Percentiles rank a stretch among this genome's conserved stretches.
Conservation (phyloP, 2,888 invertebrate species). For the Zaprionus lineosus region DNA sequence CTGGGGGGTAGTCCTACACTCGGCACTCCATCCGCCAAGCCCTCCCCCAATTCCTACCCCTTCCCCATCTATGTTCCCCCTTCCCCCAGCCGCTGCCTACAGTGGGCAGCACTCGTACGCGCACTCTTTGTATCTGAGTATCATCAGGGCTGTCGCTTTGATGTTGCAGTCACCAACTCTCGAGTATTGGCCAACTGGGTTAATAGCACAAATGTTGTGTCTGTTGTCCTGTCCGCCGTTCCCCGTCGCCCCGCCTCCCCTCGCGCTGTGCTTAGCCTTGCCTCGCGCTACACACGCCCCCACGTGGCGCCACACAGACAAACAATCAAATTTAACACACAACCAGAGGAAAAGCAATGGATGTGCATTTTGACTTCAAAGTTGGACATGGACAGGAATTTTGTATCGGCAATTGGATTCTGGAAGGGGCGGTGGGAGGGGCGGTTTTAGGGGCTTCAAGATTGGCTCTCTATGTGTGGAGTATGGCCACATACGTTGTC, state of each 20-base stretch:
- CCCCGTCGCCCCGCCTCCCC: background rate
- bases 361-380: slow-evolving; percentile 25
- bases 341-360: background rate
- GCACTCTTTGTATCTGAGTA: slow-evolving; percentile 50
- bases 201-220: slow-evolving; percentile 61
- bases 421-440: no score
- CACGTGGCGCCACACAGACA: slow-evolving; percentile 26
- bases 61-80: no score
- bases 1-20: background rate
- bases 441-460: no score
- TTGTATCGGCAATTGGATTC: no score
- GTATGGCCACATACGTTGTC: no score
- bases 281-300: background rate
- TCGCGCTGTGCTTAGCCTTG: background rate
- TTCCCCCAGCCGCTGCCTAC: background rate
- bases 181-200: slow-evolving; percentile 57
- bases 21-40: no score
- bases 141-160: slow-evolving; percentile 60
- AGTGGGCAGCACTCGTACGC: slow-evolving; percentile 25
- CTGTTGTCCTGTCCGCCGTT: slow-evolving; percentile 5
- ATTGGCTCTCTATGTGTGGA: no score
- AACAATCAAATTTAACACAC: slow-evolving; percentile 32
- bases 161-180: slow-evolving; percentile 58
- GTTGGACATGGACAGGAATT: background rate
- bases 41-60: no score